Percentiles rank a stretch among this genome's conserved stretches.
Evolutionary conservation across 2,797 vertebrate genomes (phyloP).

Genomic region (Pangasius sanitwongsei): DNA sequence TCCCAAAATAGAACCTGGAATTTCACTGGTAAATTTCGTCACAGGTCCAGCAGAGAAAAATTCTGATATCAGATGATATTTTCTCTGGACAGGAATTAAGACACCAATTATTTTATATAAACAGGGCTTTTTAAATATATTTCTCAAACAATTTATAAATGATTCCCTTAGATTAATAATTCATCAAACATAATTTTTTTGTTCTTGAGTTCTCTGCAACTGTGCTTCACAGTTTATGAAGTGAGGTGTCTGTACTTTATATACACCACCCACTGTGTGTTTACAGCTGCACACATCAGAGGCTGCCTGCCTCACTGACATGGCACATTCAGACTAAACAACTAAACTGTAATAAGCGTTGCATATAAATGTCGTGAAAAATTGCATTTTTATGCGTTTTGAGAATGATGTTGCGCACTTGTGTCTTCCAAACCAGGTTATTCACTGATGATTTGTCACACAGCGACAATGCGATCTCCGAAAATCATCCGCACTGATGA

Average conservation of each 20-base stretch:
- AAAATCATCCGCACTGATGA: background rate
- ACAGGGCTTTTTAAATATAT: background rate
- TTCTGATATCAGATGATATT: background rate
- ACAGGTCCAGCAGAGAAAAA: background rate
- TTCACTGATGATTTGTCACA: conserved; percentile 7
- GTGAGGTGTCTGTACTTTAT: background rate
- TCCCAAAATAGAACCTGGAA: conserved; percentile 39
- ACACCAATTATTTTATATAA: background rate
- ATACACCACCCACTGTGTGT: conserved; percentile 13
- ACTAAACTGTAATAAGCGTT: conserved; percentile 31
- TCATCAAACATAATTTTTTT: background rate
- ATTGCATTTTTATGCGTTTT: conserved; percentile 18
- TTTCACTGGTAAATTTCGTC: conserved; percentile 14
- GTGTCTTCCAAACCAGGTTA: conserved; percentile 19
- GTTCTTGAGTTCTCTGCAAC: background rate
- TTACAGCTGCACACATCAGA: conserved; percentile 17
- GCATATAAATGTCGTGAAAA: conserved; percentile 16
- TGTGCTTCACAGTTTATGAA: background rate
- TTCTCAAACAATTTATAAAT: conserved; percentile 12
- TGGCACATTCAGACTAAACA: conserved; percentile 21
- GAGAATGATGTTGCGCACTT: background rate
- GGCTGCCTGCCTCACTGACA: conserved; percentile 21
- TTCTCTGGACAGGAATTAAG: background rate
- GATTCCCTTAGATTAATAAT: background rate
- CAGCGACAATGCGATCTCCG: background rate